phyloP scores from a whole-genome alignment of 30 jellyfish, hydroid and myxozoan species.

The Mastigias papua region DNA sequence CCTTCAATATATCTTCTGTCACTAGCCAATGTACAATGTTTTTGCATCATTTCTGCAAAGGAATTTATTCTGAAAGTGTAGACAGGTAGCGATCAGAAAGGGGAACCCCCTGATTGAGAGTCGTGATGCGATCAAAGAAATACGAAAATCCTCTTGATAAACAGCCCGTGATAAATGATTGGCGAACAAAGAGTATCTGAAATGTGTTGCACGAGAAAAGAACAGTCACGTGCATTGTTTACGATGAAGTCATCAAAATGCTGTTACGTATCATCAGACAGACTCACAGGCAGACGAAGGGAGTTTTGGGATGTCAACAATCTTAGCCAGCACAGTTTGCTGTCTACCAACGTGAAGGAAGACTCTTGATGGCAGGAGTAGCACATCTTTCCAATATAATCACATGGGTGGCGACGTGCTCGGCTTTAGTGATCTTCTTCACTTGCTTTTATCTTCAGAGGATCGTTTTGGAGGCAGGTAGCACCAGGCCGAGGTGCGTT shows the following conservation, averaged over 20 bases:
- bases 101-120: constrained; percentile 49
- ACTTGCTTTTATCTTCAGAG: constrained; percentile 4
- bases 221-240: background rate
- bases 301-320: background rate
- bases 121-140: constrained; percentile 35
- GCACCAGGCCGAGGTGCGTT: background rate
- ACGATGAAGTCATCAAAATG: background rate
- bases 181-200: constrained; percentile 35
- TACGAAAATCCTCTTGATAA: constrained; percentile 51
- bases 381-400: background rate
- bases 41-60: no score
- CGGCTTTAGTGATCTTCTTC: background rate
- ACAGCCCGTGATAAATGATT: constrained; percentile 44
- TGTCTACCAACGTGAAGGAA: background rate
- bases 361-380: background rate
- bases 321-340: background rate
- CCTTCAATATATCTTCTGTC: no score
- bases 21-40: no score
- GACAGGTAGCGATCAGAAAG: background rate
- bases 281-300: background rate
- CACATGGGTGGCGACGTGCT: background rate
- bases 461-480: background rate
- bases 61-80: background rate
- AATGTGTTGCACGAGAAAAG: background rate
- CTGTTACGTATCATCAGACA: background rate